Base-by-base conservation (phyloP, 2,113 vertebrate species). In the Heterotis niloticus region DNA sequence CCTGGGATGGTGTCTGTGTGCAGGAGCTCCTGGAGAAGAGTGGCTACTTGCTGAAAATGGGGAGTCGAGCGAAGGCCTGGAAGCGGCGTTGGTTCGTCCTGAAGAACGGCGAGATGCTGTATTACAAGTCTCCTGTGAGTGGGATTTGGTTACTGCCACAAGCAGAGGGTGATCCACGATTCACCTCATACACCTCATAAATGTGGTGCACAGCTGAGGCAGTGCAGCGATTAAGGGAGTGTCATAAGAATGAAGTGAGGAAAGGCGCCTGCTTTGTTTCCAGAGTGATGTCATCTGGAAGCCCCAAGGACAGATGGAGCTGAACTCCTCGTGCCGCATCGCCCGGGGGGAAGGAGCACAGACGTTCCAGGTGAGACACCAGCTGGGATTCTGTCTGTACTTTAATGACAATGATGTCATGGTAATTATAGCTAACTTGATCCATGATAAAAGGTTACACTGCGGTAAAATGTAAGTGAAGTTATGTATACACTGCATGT, bases 121-220 rank as follows among this genome's bases (percentile, higher is more conserved):
- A 96, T 89, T 96, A 95, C 87, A 96, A 96, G 80, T 94, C 95
- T 65, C 95, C 95, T 3, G 95, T 96, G 86, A 96, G 95, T 92
- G 56, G 56, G 66, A 28, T 64, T 17, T 51, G 51, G 17, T 2
- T 29, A 80, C 66, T 44, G 26, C 64, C 28, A 9, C 28, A 11
- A 64, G 10, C 9, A 62, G 0, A 62, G 20, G 60, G 60, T 20
- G 20, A 59, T 62, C 14, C 12, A 13, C 4, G 26, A 5, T 12
- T 34, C 74, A 34, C 16, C 18, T 23, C 24, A 62, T 34, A 16
- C 74, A 62, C n/a, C n/a, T n/a, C n/a, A n/a, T n/a, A n/a, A n/a
- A n/a, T n/a, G n/a, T n/a, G n/a, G n/a, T n/a, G n/a, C n/a, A n/a
- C n/a, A n/a, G 34, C 3, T 44, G 3, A 44, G 34, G 3, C 34